Evolutionary conservation across 2,113 vertebrate genomes (phyloP), one percentile per base, ranked within the genome.

Genomic region (Dicentrarchus labrax): DNA sequence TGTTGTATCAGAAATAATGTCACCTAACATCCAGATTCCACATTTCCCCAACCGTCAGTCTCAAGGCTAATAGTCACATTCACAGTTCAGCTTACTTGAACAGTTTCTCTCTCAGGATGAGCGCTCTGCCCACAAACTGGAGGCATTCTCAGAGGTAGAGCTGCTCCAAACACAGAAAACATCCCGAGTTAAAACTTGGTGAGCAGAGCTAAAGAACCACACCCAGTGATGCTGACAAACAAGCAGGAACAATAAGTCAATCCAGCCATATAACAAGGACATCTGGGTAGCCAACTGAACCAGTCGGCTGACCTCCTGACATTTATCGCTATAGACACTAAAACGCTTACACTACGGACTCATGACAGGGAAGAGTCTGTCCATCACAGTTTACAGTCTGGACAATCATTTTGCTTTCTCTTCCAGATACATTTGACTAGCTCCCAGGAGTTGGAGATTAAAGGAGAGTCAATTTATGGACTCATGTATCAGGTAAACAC

Each of bases 21-120:
- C 22, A 24, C 36, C 60, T 16, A 36, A 83, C 86, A 45, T 60
- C 66, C 74, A 36, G 4, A 8, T 16, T 66, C 54, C 43, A 47
- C 45, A n/a, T 65, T 47, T 3, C 43, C 13, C 13, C 12, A 54
- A 76, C 68, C 76, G 43, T 71, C 39, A 41, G 60, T 65, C 76
- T 66, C 48, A 2, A 69, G 51, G 65, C 39, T 56, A 70, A 80
- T 84, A 81, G 48, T 83, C 66, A 84, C 88, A 84, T 93, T 92
- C 90, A 92, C 69, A 80, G 72, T 89, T 92, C 62, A 60, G 56
- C 12, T 59, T 4, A 13, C 16, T 24, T 65, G 10, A 50, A 4
- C 61, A 65, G 61, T 15, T 39, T 57, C 66, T 43, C 24, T 50
- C 21, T 53, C 54, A 16, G 65, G 48, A 39, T 4, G 41, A 47